Evolutionary conservation across 2,888 invertebrate genomes (phyloP).

Genomic region (Crocallis elinguaria): DNA sequence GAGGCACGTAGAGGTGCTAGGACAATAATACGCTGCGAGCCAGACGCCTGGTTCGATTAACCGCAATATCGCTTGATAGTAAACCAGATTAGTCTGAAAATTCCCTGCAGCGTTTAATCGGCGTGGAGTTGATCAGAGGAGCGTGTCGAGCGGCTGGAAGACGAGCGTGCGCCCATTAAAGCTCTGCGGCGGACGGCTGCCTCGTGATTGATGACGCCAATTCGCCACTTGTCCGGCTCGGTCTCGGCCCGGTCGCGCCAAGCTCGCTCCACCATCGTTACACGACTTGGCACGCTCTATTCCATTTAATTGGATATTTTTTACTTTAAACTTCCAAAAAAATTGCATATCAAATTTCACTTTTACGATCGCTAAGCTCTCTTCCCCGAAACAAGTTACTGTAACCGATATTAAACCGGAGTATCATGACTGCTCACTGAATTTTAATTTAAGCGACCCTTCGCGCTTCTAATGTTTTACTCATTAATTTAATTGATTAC

Average conservation of each 20-base stretch:
- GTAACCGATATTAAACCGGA: conserved; percentile 33
- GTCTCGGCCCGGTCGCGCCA: conserved; percentile 29
- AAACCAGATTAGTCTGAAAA: conserved; percentile 35
- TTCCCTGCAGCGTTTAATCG: conserved; percentile 46
- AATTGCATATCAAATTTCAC: conserved; percentile 27
- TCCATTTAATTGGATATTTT: conserved; percentile 51
- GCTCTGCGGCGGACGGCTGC: conserved; percentile 61
- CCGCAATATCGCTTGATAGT: conserved; percentile 28
- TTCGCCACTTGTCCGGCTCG: conserved; percentile 67
- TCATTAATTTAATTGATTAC: conserved; percentile 65
- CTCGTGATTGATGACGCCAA: conserved; percentile 78
- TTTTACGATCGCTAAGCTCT: conserved; percentile 12
- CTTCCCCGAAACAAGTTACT: conserved; percentile 7
- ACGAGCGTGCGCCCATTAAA: conserved; percentile 63
- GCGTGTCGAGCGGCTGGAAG: conserved; percentile 52
- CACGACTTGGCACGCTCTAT: conserved; percentile 50
- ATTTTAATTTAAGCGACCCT: conserved; percentile 43
- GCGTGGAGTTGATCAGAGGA: conserved; percentile 54
- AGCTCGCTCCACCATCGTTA: conserved; percentile 40
- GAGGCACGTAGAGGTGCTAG: conserved; percentile 1
- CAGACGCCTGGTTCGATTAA: conserved; percentile 21
- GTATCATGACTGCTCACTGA: conserved; percentile 38
- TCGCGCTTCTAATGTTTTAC: conserved; percentile 47
- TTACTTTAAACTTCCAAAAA: conserved; percentile 23
- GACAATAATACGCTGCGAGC: conserved; percentile 8